Conservation (phyloP, 2,113 vertebrate genomes). For the Actenoides hombroni region DNA sequence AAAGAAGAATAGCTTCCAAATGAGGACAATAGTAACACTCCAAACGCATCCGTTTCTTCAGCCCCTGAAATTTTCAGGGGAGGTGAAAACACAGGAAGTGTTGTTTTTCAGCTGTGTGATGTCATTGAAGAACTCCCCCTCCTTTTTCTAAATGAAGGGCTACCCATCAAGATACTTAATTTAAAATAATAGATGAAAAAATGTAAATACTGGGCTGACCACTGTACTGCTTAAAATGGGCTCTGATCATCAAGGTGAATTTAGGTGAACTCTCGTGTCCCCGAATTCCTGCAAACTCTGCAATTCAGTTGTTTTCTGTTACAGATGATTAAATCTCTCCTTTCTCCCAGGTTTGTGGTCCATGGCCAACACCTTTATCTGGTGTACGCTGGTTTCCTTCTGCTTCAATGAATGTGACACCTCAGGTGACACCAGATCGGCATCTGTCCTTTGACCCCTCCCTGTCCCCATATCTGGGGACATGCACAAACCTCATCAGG, state of each 20-base stretch:
- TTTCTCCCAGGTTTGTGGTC: neutral
- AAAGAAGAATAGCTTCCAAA: conserved; percentile 2
- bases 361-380: neutral
- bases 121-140: neutral
- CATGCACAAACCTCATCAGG: neutral
- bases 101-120: neutral
- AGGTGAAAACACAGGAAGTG: neutral
- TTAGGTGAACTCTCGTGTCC: neutral
- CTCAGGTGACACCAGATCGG: neutral
- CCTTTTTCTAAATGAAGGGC: neutral
- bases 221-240: neutral
- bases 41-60: neutral
- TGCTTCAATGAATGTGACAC: neutral
- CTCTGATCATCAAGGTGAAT: neutral
- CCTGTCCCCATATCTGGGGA: neutral
- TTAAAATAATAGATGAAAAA: neutral
- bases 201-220: neutral
- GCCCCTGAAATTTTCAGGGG: neutral
- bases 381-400: neutral
- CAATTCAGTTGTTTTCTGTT: neutral
- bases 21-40: neutral
- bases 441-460: neutral
- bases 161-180: neutral
- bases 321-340: neutral
- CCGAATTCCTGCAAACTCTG: neutral